A percentile compares a stretch with the other conserved stretches of the same genome.
These are phyloP conservation scores for Uloborus plumipes DNA, from an alignment of 2,888 invertebrate genomes.

Conservation along the genomic window DNA sequence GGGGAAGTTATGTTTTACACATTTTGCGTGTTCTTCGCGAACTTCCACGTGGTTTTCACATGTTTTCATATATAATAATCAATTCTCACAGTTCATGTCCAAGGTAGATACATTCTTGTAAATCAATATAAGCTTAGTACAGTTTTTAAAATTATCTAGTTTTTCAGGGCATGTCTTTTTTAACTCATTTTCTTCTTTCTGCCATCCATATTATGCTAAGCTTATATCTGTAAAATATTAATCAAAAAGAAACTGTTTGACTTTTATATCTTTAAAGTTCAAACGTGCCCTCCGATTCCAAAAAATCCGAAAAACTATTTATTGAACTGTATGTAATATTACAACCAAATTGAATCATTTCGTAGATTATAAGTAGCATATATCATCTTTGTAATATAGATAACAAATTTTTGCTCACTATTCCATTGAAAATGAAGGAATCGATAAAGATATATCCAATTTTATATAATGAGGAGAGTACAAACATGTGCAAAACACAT, in stretches of 20 bases:
- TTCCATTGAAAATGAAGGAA: slow-evolving; percentile 19
- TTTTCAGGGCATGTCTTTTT: slow-evolving; percentile 57
- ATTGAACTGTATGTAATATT: slow-evolving; percentile 35
- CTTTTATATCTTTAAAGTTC: slow-evolving; percentile 18
- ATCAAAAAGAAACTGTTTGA: slow-evolving; percentile 22
- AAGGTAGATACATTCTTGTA: slow-evolving; percentile 58
- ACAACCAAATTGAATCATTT: slow-evolving; percentile 41
- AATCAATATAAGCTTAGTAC: slow-evolving; percentile 48
- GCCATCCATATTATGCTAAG: slow-evolving; percentile 54
- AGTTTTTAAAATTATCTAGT: slow-evolving; percentile 44
- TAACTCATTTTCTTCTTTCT: slow-evolving; percentile 45
- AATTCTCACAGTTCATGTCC: slow-evolving; percentile 61
- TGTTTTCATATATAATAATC: slow-evolving; percentile 52
- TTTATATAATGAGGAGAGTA: too few relatives aligned
- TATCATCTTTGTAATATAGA: slow-evolving; percentile 50
- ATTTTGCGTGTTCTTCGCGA: slow-evolving; percentile 52
- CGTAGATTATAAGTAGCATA: slow-evolving; percentile 42
- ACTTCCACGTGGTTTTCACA: slow-evolving; percentile 61
- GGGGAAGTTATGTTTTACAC: slow-evolving; percentile 37
- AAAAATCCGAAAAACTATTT: slow-evolving; percentile 25
- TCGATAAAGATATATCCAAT: neutral
- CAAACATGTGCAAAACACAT: neutral
- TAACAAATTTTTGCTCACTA: slow-evolving; percentile 49
- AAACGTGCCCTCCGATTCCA: slow-evolving; percentile 34
- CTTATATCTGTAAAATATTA: slow-evolving; percentile 48